Evolutionary conservation across 2,113 vertebrate species (phyloP), one percentile per base, ranked within the genome.

Genomic region (Marmota monax): DNA sequence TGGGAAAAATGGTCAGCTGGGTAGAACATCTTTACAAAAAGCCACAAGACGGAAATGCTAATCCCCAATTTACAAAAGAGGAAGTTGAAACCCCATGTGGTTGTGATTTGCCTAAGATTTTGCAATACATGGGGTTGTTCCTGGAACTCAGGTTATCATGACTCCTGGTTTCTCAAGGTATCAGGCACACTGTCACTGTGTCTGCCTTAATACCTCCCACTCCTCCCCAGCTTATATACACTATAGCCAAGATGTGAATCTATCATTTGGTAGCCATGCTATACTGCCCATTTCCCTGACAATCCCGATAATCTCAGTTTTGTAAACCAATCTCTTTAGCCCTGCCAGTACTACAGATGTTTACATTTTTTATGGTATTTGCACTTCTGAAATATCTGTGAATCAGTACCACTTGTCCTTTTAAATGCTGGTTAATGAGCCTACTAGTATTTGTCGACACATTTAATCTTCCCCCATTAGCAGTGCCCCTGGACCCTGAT

Each of bases 351-450:
- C 80, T n/a, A 72, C 13, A 25, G 72, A 23, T 86, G 82, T 82
- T 96, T 78, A 29, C 29, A 29, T 32, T 92, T 93, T 72, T 94
- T 90, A 63, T 63, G 72, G 32, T 79, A 82, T 88, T 96, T 86
- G 61, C 23, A 16, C 73, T 91, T 92, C 10, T 83, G 78, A 96
- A 65, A 42, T 92, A 74, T 90, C 61, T 91, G 65, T 61, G 14
- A 85, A 93, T 83, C 51, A 34, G 74, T 74, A 63, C 45, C 91
- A 79, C 73, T 95, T 70, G 85, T 91, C 51, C 74, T 95, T 78
- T 78, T 97, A 96, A 92, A 86, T 77, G 85, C 69, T 84, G 34
- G 34, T 85, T 96, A 91, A 95, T 53, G 89, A 91, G 45, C 74
- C 92, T 51, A 56, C n/a, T 51, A 67, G 83, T 67, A 56, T 88